Evolutionary conservation across 2,797 vertebrate genomes (phyloP).

Genomic region (Chromis chromis): DNA sequence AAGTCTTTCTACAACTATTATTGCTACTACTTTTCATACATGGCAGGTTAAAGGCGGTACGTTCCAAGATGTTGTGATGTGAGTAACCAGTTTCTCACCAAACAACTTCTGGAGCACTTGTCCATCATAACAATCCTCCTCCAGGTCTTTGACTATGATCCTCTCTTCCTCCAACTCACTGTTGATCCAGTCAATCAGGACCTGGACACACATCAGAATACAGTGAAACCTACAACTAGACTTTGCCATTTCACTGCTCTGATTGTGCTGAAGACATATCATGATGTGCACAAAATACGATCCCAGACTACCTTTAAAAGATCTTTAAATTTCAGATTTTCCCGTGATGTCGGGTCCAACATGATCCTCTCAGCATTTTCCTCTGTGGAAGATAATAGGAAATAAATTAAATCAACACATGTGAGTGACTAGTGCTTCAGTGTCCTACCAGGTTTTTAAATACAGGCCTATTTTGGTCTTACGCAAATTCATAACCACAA

Average conservation of each 20-base stretch:
- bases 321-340: slow-evolving; percentile 94
- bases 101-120: slow-evolving; percentile 98
- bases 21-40: too few species aligned
- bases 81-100: slow-evolving; percentile 83
- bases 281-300: slow-evolving; percentile 12
- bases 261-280: background rate
- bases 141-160: slow-evolving; percentile 97
- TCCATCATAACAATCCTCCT: slow-evolving; percentile 97
- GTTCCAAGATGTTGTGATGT: background rate
- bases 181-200: slow-evolving; percentile 96
- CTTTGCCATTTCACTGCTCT: background rate
- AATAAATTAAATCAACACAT: background rate
- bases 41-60: background rate
- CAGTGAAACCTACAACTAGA: background rate
- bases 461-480: background rate
- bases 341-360: slow-evolving; percentile 93
- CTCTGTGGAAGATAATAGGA: slow-evolving; percentile 81
- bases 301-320: slow-evolving; percentile 89
- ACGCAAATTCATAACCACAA: background rate
- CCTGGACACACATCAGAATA: slow-evolving; percentile 77
- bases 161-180: slow-evolving; percentile 94
- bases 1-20: too few species aligned
- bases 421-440: background rate
- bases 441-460: background rate
- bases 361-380: slow-evolving; percentile 97